These are phyloP conservation scores for Drosophila yooni DNA, from an alignment of 2,888 invertebrate genomes.

Conservation along the genomic window DNA sequence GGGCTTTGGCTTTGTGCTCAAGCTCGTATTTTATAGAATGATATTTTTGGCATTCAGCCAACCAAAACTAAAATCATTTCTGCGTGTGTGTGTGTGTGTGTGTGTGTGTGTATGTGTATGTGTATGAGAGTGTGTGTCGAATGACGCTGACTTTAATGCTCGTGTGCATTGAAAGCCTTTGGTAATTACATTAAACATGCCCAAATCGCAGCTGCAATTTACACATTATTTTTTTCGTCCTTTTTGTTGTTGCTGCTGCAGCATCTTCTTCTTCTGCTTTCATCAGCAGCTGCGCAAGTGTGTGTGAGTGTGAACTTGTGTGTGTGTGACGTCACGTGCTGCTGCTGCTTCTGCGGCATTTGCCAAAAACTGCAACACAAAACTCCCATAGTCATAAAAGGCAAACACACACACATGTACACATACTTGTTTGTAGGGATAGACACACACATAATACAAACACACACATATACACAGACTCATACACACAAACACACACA, in stretches of 20 bases:
- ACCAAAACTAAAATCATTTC: constrained; percentile 19
- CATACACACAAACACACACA: constrained; percentile 37
- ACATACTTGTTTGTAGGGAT: constrained; percentile 3
- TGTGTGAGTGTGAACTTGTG: constrained; percentile 6
- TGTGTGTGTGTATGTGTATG: constrained; percentile 14
- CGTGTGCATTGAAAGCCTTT: constrained; percentile 75
- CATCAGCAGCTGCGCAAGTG: constrained; percentile 12
- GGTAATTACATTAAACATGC: constrained; percentile 80
- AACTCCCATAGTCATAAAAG: constrained; percentile 70
- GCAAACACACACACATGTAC: constrained; percentile 34
- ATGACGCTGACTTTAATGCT: constrained; percentile 61
- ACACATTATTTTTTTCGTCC: constrained; percentile 52
- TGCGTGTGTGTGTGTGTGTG: not conserved
- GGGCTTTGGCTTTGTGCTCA: constrained; percentile 74
- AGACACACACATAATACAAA: constrained; percentile 26
- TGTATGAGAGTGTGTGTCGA: constrained; percentile 33
- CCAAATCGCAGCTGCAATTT: constrained; percentile 78
- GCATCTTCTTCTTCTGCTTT: constrained; percentile 1
- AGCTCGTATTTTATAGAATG: constrained; percentile 80
- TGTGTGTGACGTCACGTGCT: constrained; percentile 61
- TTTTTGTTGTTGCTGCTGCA: not conserved
- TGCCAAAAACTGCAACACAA: constrained; percentile 65
- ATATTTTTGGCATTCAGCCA: constrained; percentile 74
- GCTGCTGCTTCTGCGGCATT: constrained; percentile 48
- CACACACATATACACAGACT: constrained; percentile 33